Evolutionary conservation across 2,888 invertebrate species (phyloP), one percentile per base, ranked within the genome.

Genomic region (Acronicta leporina): DNA sequence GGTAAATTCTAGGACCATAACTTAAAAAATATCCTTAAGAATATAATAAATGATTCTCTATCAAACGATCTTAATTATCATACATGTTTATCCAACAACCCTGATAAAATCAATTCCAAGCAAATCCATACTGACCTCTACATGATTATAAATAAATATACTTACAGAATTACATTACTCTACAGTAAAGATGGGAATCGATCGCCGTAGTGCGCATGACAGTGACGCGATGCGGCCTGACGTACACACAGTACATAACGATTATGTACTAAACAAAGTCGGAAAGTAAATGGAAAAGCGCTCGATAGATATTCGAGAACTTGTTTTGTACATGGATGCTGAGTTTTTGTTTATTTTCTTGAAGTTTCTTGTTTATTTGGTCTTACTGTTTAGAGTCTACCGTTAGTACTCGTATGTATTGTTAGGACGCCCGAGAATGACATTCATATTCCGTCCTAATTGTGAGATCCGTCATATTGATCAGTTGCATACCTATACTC

Each of bases 141-240:
- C 16, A 2, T 14, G 20, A 55, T 52, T 35, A 53, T 56, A 33
- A 60, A 57, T 54, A 51, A 57, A 52, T n/a, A 38, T 16, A 38
- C 49, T 60, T 63, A 72, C 63, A 70, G 60, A 73, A 73, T 68
- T 57, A 68, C 56, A 63, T 70, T 65, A 68, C 35, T 57, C 40
- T 63, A 61, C 49, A 61, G 69, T 60, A 53, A 50, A 51, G 68
- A 73, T 55, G 52, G 56, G 78, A 82, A 83, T 89, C 88, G 88
- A 88, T 84, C 85, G 83, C 3, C 63, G 61, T 68, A 79, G 52
- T 84, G 88, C 88, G 89, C 89, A 85, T 82, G 88, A 57, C 85
- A 66, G 77, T 77, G 80, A 81, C 84, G 82, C 77, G 77, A 67
- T 84, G 83, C 83, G 81, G 82, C 75, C 72, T 79, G 72, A 79